phyloP scores from a whole-genome alignment of 92 coral and sea anemone genomes.

The Epizoanthus rinbou region DNA sequence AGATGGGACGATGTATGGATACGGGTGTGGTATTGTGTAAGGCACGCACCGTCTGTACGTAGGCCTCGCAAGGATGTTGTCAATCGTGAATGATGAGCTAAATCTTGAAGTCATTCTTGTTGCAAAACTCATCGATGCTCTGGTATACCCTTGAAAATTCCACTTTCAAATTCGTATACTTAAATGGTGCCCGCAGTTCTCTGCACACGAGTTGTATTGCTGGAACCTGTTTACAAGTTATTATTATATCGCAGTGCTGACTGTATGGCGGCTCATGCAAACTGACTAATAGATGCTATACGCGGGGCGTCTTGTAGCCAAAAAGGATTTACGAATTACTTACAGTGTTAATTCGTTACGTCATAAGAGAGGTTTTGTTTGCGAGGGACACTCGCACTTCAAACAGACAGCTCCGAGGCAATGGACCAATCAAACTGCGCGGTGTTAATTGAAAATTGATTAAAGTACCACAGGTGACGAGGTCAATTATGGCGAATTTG shows the following conservation, averaged over 20 bases:
- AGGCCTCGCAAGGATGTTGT: constrained; percentile 95
- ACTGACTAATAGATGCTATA: constrained; percentile 82
- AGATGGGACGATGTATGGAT: constrained; percentile 72
- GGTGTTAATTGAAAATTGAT: constrained; percentile 81
- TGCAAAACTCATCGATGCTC: constrained; percentile 39
- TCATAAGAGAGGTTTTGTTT: constrained; percentile 84
- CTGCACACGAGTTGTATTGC: neutral
- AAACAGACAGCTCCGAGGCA: constrained; percentile 71
- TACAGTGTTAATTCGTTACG: constrained; percentile 97
- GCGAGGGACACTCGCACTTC: constrained; percentile 66
- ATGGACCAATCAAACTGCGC: constrained; percentile 67
- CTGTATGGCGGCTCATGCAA: constrained; percentile 62
- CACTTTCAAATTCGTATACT: neutral
- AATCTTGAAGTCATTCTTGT: constrained; percentile 73
- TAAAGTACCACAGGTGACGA: constrained; percentile 80
- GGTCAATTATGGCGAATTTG: constrained; percentile 75
- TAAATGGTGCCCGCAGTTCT: neutral
- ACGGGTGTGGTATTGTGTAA: constrained; percentile 78
- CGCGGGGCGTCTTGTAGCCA: constrained; percentile 92
- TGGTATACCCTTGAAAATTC: constrained; percentile 1
- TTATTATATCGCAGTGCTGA: constrained; percentile 9
- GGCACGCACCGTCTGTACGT: constrained; percentile 85
- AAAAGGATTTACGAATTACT: constrained; percentile 99
- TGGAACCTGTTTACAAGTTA: neutral
- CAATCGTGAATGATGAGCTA: constrained; percentile 94